Evolutionary conservation across 1,140 invertebrate species (phyloP).

Genomic region (Daktulosphaira vitifoliae): DNA sequence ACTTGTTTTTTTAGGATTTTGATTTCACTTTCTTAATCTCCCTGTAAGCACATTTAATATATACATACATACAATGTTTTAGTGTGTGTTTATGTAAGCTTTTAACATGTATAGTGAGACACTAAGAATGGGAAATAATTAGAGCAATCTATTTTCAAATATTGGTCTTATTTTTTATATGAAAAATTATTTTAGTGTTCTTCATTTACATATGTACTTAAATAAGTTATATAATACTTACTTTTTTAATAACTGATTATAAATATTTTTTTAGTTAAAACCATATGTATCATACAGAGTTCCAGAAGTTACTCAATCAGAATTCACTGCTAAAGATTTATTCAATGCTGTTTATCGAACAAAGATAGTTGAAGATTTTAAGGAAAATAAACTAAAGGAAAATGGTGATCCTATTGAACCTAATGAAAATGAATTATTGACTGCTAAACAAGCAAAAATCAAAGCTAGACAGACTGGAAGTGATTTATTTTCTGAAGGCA

Average conservation of each 20-base stretch:
- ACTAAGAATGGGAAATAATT: no score
- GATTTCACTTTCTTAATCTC: no score
- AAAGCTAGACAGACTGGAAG: conserved; percentile 63
- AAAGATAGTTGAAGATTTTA: conserved; percentile 72
- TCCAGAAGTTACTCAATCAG: conserved; percentile 60
- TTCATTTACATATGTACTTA: no score
- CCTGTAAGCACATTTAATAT: no score
- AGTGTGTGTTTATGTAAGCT: no score
- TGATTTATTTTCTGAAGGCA: conserved; percentile 56
- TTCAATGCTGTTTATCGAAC: conserved; percentile 61
- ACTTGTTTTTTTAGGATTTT: no score
- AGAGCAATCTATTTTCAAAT: no score
- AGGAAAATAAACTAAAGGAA: conserved; percentile 57
- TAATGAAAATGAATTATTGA: conserved; percentile 59
- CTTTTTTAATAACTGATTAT: neutral
- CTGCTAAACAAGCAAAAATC: conserved; percentile 58
- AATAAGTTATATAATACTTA: no score
- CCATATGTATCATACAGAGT: conserved; percentile 39
- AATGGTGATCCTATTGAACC: conserved; percentile 62
- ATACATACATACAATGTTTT: no score
- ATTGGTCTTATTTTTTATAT: no score
- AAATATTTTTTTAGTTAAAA: conserved; percentile 25
- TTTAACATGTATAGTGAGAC: no score
- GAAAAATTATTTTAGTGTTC: no score
- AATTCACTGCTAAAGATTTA: conserved; percentile 41